These are phyloP conservation scores for Gastrophryne carolinensis DNA, from an alignment of 2,797 vertebrate genomes.

Conservation along the genomic window DNA sequence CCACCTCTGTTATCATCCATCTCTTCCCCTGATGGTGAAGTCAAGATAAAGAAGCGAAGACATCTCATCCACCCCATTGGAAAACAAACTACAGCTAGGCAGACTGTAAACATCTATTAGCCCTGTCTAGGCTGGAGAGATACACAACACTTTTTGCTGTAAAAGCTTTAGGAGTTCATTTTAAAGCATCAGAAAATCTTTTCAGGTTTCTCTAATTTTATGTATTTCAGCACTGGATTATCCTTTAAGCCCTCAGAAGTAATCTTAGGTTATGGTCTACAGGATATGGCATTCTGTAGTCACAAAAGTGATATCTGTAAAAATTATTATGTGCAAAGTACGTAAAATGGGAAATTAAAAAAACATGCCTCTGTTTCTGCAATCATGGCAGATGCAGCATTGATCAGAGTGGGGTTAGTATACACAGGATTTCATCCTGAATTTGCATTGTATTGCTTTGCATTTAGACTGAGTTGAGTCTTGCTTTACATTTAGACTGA, in stretches of 20 bases:
- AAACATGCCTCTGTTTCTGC: background rate
- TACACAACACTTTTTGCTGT: background rate
- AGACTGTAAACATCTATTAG: too few relatives aligned
- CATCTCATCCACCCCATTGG: too few relatives aligned
- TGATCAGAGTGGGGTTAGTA: background rate
- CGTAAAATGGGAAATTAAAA: background rate
- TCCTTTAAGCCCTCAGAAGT: background rate
- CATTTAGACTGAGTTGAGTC: too few relatives aligned
- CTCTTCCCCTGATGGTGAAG: too few relatives aligned
- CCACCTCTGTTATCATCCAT: too few relatives aligned
- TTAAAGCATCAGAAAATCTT: background rate
- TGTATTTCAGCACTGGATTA: background rate
- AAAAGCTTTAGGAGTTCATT: background rate
- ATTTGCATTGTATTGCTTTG: too few relatives aligned
- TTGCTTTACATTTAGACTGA: too few relatives aligned
- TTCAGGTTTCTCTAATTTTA: constrained; percentile 1
- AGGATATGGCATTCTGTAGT: background rate
- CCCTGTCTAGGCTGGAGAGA: too few relatives aligned
- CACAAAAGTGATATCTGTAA: background rate
- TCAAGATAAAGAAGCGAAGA: too few relatives aligned
- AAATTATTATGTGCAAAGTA: background rate
- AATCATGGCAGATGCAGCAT: background rate
- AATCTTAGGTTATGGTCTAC: background rate
- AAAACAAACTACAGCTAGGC: too few relatives aligned
- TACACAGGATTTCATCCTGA: too few relatives aligned